These are phyloP conservation scores for Castor canadensis DNA, from an alignment of 2,113 vertebrate genomes.

Conservation along the genomic window DNA sequence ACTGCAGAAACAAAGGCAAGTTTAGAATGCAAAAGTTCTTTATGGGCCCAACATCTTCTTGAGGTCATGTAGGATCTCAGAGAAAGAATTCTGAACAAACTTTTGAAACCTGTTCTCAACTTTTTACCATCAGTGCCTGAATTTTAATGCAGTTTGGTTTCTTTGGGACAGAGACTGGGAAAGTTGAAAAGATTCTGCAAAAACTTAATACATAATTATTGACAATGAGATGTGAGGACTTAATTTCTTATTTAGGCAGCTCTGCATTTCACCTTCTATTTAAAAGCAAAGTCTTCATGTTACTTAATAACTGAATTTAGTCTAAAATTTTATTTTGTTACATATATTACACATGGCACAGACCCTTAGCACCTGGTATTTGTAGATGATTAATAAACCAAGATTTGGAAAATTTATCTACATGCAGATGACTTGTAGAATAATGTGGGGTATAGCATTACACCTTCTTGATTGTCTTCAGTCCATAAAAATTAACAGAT, in stretches of 20 bases:
- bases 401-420: not conserved
- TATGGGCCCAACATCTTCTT: not conserved
- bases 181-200: not conserved
- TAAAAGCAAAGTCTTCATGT: not conserved
- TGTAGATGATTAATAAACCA: not conserved
- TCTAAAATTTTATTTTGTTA: not conserved
- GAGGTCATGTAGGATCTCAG: not conserved
- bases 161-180: not conserved
- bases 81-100: not conserved
- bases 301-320: not conserved
- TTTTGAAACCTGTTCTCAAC: not conserved
- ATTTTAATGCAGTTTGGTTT: conserved; percentile 41
- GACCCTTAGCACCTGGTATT: not conserved
- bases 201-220: not conserved
- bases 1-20: not conserved
- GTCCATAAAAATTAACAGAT: not conserved
- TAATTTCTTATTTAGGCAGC: not conserved
- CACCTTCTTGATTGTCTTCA: not conserved
- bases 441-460: not conserved
- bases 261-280: not conserved
- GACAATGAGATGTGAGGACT: not conserved
- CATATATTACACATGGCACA: not conserved
- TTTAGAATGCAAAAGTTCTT: not conserved
- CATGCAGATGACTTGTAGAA: not conserved
- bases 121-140: conserved; percentile 52